These are phyloP conservation scores for Drosophila subobscura DNA, from an alignment of 1,140 invertebrate species.

Conservation along the genomic window DNA sequence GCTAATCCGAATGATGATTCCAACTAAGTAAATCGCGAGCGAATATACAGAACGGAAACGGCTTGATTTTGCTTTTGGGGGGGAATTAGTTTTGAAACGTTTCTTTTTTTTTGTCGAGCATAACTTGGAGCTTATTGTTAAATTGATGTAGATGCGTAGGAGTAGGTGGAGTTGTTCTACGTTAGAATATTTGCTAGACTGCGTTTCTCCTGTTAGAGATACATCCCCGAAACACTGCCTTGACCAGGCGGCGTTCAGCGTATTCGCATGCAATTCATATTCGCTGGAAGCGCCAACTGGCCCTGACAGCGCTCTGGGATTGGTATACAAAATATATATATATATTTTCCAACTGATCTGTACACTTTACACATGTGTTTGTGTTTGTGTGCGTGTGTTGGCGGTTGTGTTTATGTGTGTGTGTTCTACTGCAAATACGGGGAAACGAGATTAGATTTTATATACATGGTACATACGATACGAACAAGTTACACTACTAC, in stretches of 20 bases:
- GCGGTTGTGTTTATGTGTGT: constrained; percentile 3
- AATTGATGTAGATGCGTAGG: constrained; percentile 37
- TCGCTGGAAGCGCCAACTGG: constrained; percentile 7
- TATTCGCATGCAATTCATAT: not conserved
- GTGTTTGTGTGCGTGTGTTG: constrained; percentile 3
- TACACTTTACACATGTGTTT: constrained; percentile 30
- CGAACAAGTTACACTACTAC: constrained; percentile 44
- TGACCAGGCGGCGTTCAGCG: not conserved
- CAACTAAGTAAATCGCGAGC: too few species aligned
- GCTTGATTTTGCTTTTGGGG: not conserved
- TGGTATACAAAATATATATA: constrained; percentile 11
- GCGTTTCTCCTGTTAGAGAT: constrained; percentile 19
- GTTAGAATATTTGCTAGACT: constrained; percentile 24
- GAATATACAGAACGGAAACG: too few species aligned
- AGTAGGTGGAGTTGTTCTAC: constrained; percentile 37
- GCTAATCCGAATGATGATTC: too few species aligned
- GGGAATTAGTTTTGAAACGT: too few species aligned
- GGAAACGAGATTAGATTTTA: constrained; percentile 39
- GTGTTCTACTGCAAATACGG: not conserved
- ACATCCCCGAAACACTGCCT: constrained; percentile 1
- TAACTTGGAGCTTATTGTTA: constrained; percentile 23
- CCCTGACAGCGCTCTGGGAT: constrained; percentile 3
- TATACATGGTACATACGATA: constrained; percentile 32
- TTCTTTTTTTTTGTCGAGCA: too few species aligned
- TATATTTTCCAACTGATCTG: constrained; percentile 39